These are phyloP conservation scores for Apogon hyalosoma DNA, from an alignment of 2,797 vertebrate species.

Conservation along the genomic window DNA sequence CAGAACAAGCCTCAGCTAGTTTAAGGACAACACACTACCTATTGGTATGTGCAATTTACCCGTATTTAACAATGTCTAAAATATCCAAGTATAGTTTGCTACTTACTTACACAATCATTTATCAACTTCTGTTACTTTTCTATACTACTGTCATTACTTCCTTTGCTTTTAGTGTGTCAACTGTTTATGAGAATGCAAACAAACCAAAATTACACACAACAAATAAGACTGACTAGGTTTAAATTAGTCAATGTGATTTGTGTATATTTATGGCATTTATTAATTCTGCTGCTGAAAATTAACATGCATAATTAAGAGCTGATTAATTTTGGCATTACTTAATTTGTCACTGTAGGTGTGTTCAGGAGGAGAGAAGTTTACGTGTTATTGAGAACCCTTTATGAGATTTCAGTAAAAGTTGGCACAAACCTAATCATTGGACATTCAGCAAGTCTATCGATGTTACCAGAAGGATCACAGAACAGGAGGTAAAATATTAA, in stretches of 20 bases:
- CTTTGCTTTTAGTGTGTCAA: too few species aligned
- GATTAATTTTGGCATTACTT: background rate
- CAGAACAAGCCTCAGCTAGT: constrained; percentile 46
- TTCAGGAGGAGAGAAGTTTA: background rate
- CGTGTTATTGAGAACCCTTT: background rate
- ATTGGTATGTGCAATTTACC: too few species aligned
- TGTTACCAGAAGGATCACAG: background rate
- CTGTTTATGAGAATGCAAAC: too few species aligned
- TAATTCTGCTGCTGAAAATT: background rate
- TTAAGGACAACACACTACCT: background rate
- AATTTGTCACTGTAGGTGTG: constrained; percentile 3
- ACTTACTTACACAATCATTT: too few species aligned
- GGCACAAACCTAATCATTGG: background rate
- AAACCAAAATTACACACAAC: too few species aligned
- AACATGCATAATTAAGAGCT: constrained; percentile 2
- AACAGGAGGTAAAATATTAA: constrained; percentile 3
- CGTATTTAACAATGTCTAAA: too few species aligned
- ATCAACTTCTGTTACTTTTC: too few species aligned
- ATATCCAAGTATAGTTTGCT: too few species aligned
- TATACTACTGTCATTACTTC: too few species aligned
- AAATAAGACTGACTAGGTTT: too few species aligned
- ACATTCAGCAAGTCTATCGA: background rate
- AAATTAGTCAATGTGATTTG: background rate
- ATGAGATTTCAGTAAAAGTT: background rate
- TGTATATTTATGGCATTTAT: too few species aligned